Conservation (phyloP, 2,113 vertebrate genomes). For the Marmota flaviventris region DNA sequence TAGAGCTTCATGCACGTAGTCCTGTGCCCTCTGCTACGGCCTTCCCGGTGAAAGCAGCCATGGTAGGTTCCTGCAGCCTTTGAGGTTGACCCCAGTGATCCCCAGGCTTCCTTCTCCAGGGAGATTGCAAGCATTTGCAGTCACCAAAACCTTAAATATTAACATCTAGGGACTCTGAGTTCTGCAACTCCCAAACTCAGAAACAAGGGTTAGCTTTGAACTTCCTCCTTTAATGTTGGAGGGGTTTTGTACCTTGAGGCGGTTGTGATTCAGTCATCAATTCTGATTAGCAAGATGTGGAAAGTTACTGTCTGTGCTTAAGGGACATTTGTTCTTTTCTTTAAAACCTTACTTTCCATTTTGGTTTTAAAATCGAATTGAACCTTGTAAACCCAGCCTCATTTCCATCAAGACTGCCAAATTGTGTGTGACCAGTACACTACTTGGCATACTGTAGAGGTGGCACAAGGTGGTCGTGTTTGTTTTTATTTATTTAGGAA, state of each 20-base stretch:
- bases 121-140: background rate
- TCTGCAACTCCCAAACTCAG: background rate
- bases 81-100: background rate
- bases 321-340: slow-evolving; percentile 39
- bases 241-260: background rate
- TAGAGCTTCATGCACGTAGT: background rate
- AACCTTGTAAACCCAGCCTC: slow-evolving; percentile 29
- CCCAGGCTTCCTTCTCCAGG: background rate
- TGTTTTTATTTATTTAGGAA: background rate
- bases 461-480: background rate
- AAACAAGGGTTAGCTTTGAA: background rate
- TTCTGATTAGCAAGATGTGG: slow-evolving; percentile 20
- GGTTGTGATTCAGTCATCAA: background rate
- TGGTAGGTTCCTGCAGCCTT: background rate
- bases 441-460: background rate
- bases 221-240: background rate
- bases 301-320: slow-evolving; percentile 54
- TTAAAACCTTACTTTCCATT: slow-evolving; percentile 42
- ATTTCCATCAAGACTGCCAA: background rate
- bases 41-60: background rate
- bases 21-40: background rate
- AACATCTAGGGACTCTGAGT: background rate
- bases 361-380: slow-evolving; percentile 60
- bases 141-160: background rate
- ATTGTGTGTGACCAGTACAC: background rate